Base-by-base conservation (phyloP, 1,140 invertebrate genomes). In the Augochlora pura region DNA sequence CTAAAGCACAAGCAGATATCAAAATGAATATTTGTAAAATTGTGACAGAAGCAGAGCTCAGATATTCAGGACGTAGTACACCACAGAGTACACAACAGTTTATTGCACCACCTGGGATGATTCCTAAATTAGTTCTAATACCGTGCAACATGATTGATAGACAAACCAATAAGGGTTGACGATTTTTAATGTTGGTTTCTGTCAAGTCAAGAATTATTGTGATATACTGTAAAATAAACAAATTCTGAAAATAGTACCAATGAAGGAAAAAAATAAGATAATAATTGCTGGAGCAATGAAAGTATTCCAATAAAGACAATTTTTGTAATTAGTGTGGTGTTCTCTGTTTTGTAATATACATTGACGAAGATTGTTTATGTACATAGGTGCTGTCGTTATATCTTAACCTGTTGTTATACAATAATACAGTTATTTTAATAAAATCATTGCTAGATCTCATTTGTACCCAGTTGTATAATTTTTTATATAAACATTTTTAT, bases 11-110 rank as follows among this genome's bases (percentile, higher is more conserved):
- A 69, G 89, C 90, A 0, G 89, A 92, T 57, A 86, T 93, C n/a
- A 93, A 92, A 85, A 90, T 90, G 88, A 86, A 91, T 25, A 89
- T 93, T 21, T 93, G 91, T 72, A 91, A 87, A 88, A 89, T 92
- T 23, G 90, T 93, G 0, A 91, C 88, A 12, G 90, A 91, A 60
- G 91, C 92, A 8, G 92, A 93, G 64, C 67, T 89, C 0, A 86
- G 75, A 71, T 88, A 88, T 77, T 88, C 86, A 7, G 42, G 52
- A 6, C 71, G 71, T 9, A 78, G 46, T 32, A 60, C 21, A 12
- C 49, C 83, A 1, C 83, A 82, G n/a, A 82, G 54, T 49, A 80
- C 75, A 14, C 80, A 85, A 75, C 76, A 85, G 32, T 85, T 86
- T 42, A 62, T 85, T 16, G 46, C 83, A 32, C 75, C 84, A 16